Base-by-base conservation (phyloP, 2,797 vertebrate genomes). In the Mormyrus hasselquistii region DNA sequence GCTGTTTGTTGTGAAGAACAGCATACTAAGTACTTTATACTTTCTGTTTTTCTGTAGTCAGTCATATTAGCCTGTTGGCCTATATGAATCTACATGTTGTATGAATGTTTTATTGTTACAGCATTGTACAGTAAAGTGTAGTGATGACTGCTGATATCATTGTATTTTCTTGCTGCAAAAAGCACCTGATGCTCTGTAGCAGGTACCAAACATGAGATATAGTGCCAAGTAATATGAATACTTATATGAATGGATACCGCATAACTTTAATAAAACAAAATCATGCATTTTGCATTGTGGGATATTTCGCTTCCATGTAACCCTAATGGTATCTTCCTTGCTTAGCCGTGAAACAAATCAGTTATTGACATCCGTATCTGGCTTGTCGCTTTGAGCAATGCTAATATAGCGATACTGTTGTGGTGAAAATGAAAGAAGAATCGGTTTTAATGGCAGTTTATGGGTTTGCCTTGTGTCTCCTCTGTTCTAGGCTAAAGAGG, bases 401-500 rank as follows among this genome's bases (percentile, higher is more conserved):
- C 76, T 82, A 22, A 10, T 47, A n/a, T 10, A 22, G 76, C 3
- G 8, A 47, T 82, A 82, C 41, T 47, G 3, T 22, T 82, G 47
- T 10, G 41, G 41, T 47, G 6, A 38, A 19, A 69, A 88, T 52
- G n/a, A 41, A 8, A 0, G 8, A 4, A 3, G 96, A 86, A 12
- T 10, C 8, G 62, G 59, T 22, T 25, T 52, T 52, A 85, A 85
- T 52, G 25, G 6, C 2, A 41, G 16, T 4, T 55, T 1, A 79
- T 10, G 14, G n/a, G 19, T 82, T 22, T 59, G 4, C 25, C 25
- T 88, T 90, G 0, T 91, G 92, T 57, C 10, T 38, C 55, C 69
- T 92, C 47, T 85, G 90, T 14, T 90, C 10, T 92, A 99, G 98
- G 97, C 98, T 73, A 99, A 99, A 94, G 97, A 99, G 89, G 95